Conservation (phyloP, 64 coral and sea anemone genomes). For the Stichodactyla helianthus region DNA sequence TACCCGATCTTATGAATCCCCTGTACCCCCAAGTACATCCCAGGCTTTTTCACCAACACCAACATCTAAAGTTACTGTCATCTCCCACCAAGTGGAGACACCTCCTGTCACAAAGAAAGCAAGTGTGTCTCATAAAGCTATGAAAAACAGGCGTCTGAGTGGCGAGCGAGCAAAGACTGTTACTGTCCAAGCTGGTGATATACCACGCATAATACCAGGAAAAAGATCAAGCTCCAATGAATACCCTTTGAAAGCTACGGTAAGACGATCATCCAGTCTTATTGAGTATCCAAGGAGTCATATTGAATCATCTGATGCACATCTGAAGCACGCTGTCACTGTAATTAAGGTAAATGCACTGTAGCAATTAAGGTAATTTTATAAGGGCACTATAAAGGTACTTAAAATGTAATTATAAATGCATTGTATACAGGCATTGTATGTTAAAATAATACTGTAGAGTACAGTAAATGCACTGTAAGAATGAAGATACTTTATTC, state of each 20-base stretch:
- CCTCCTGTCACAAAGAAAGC: not conserved
- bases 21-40: not conserved
- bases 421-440: too few relatives aligned
- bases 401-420: too few relatives aligned
- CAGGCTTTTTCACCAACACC: not conserved
- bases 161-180: constrained; percentile 44
- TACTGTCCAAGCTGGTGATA: constrained; percentile 35
- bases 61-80: not conserved
- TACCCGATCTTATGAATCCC: not conserved
- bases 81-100: constrained; percentile 11
- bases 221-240: constrained; percentile 17
- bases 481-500: too few relatives aligned
- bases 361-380: too few relatives aligned
- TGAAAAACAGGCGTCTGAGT: not conserved
- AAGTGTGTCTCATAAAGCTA: not conserved
- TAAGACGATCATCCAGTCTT: constrained; percentile 8
- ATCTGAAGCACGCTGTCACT: constrained; percentile 11
- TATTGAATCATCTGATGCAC: not conserved
- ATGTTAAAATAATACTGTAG: too few relatives aligned
- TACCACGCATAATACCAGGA: constrained; percentile 10
- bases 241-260: constrained; percentile 5
- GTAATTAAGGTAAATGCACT: not conserved
- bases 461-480: too few relatives aligned
- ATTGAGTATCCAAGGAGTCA: constrained; percentile 20
- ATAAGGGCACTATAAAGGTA: too few relatives aligned